These are phyloP conservation scores for Tragelaphus buxtoni DNA, from an alignment of 2,113 vertebrate genomes.

Conservation along the genomic window DNA sequence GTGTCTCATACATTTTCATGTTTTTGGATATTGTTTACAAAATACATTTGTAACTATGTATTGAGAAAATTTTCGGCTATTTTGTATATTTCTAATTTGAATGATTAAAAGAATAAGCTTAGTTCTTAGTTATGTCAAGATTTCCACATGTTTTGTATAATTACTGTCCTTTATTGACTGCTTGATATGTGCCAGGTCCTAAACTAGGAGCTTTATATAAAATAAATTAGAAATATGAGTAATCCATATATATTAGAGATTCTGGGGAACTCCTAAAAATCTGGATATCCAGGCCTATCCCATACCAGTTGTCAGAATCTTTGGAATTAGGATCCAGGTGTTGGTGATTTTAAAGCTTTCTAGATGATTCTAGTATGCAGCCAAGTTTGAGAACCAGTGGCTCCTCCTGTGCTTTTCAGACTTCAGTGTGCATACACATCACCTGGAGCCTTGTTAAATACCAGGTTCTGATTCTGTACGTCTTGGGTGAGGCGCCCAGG, in stretches of 20 bases:
- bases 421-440: background rate
- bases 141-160: background rate
- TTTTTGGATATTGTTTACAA: background rate
- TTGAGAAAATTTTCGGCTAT: background rate
- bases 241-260: background rate
- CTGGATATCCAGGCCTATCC: background rate
- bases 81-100: constrained; percentile 35
- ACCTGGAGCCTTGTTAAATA: background rate
- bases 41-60: background rate
- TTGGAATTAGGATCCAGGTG: background rate
- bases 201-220: background rate
- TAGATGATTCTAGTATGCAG: background rate
- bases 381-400: background rate
- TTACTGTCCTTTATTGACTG: background rate
- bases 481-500: background rate
- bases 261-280: background rate
- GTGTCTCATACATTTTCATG: constrained; percentile 58
- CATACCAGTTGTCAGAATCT: background rate
- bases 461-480: background rate
- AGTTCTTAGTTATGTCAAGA: background rate
- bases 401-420: background rate
- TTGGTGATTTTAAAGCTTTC: background rate
- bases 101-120: background rate
- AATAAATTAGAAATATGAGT: background rate
- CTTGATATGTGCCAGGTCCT: background rate